Percentiles rank a stretch among this genome's conserved stretches.
Evolutionary conservation across 2,888 invertebrate genomes (phyloP).

Genomic region (Ophion ellenae): DNA sequence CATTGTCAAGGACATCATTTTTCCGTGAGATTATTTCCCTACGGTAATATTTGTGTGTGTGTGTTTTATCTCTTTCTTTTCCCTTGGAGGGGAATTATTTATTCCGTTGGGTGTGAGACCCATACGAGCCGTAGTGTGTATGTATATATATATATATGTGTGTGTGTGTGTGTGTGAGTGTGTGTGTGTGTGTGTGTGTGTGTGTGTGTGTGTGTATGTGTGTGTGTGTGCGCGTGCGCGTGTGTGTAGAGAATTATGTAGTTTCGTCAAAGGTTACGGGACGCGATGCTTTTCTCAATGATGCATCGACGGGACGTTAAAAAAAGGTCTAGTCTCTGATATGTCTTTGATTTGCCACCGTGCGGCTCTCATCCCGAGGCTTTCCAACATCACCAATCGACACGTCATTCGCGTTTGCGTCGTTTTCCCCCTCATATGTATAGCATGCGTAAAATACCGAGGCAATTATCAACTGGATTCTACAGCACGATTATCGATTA

Average conservation of each 20-base stretch:
- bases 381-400: slow-evolving; percentile 41
- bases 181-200: too few relatives aligned
- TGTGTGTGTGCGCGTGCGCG: too few relatives aligned
- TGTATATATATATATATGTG: background rate
- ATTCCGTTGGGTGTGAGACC: slow-evolving; percentile 5
- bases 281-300: slow-evolving; percentile 16
- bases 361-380: slow-evolving; percentile 9
- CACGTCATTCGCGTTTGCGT: background rate
- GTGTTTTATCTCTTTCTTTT: background rate
- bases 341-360: slow-evolving; percentile 41
- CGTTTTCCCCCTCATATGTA: background rate
- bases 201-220: too few relatives aligned
- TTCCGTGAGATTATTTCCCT: background rate
- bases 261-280: too few relatives aligned
- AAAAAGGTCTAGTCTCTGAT: slow-evolving; percentile 44
- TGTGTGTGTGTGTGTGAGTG: too few relatives aligned
- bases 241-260: too few relatives aligned
- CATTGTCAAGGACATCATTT: slow-evolving; percentile 53
- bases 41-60: background rate
- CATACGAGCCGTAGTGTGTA: slow-evolving; percentile 38
- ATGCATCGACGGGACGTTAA: slow-evolving; percentile 37
- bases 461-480: slow-evolving; percentile 38
- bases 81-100: background rate
- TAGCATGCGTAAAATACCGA: slow-evolving; percentile 26
- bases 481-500: slow-evolving; percentile 43